Evolutionary conservation across 2,113 vertebrate species (phyloP).

Genomic region (Albula goreensis): DNA sequence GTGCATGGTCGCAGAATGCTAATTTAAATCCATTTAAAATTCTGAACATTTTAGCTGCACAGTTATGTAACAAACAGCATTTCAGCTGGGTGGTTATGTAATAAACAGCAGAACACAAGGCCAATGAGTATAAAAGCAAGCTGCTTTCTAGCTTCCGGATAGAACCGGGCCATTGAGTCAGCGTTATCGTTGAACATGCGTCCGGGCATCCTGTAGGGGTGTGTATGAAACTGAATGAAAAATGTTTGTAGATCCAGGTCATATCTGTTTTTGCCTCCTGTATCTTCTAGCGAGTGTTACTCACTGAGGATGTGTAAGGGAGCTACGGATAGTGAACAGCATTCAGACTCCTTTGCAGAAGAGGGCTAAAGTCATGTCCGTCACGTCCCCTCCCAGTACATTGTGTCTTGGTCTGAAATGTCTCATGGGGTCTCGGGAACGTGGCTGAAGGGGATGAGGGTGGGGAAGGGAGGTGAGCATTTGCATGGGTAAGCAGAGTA

Average conservation of each 20-base stretch:
- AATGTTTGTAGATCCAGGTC: not conserved
- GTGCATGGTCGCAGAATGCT: not conserved
- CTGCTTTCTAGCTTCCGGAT: not conserved
- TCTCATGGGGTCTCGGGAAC: conserved; percentile 9
- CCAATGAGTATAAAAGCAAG: not conserved
- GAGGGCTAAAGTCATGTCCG: no score
- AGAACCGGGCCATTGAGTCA: conserved; percentile 16
- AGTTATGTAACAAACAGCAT: not conserved
- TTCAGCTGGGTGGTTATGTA: conserved; percentile 9
- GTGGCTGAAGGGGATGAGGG: not conserved
- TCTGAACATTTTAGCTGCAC: not conserved
- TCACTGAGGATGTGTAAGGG: not conserved
- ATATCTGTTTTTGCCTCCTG: not conserved
- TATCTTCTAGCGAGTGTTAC: not conserved
- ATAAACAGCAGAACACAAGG: conserved; percentile 17
- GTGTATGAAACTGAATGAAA: not conserved
- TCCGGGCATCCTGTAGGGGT: not conserved
- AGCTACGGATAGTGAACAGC: not conserved
- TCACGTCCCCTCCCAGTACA: not conserved
- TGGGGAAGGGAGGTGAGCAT: not conserved
- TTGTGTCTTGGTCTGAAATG: conserved; percentile 18
- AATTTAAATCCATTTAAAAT: conserved; percentile 1
- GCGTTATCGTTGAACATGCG: conserved; percentile 17
- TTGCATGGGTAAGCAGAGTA: not conserved
- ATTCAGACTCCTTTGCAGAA: not conserved